These are phyloP conservation scores for Zelostemma sp. DNA, from an alignment of 1,140 invertebrate genomes.

Conservation along the genomic window DNA sequence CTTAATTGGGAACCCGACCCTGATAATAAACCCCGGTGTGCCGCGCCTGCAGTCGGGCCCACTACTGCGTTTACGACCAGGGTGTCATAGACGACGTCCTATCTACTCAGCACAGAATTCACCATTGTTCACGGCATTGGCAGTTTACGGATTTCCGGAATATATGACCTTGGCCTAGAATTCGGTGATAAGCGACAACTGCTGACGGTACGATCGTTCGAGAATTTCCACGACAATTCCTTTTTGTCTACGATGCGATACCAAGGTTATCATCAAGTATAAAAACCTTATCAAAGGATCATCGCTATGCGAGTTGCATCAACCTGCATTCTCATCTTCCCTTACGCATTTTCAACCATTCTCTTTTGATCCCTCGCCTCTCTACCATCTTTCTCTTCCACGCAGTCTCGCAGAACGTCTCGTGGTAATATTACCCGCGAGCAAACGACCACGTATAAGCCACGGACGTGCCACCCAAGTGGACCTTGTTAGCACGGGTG, in stretches of 20 bases:
- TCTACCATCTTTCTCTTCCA: slow-evolving; percentile 5
- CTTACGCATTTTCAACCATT: not conserved
- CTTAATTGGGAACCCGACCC: slow-evolving; percentile 75
- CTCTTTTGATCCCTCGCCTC: not conserved
- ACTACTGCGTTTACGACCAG: slow-evolving; percentile 57
- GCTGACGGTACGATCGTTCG: not conserved
- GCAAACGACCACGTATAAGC: slow-evolving; percentile 48
- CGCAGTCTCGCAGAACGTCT: slow-evolving; percentile 41
- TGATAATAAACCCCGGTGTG: slow-evolving; percentile 72
- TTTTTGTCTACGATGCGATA: not conserved
- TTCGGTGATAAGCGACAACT: slow-evolving; percentile 40
- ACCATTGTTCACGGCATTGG: slow-evolving; percentile 56
- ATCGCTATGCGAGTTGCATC: not conserved
- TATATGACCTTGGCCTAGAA: slow-evolving; percentile 37
- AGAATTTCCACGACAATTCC: not conserved
- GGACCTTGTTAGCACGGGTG: slow-evolving; percentile 62
- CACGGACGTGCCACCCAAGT: slow-evolving; percentile 58
- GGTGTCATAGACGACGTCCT: slow-evolving; percentile 50
- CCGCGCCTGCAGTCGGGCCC: slow-evolving; percentile 55
- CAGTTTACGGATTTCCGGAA: slow-evolving; percentile 26
- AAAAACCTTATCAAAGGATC: not conserved
- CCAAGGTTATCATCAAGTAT: too few species aligned
- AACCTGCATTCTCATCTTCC: too few species aligned
- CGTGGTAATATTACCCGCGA: slow-evolving; percentile 55
- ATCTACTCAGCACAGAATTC: slow-evolving; percentile 53